phyloP scores from a whole-genome alignment of 2,797 vertebrate species.

The Dryobates pubescens region DNA sequence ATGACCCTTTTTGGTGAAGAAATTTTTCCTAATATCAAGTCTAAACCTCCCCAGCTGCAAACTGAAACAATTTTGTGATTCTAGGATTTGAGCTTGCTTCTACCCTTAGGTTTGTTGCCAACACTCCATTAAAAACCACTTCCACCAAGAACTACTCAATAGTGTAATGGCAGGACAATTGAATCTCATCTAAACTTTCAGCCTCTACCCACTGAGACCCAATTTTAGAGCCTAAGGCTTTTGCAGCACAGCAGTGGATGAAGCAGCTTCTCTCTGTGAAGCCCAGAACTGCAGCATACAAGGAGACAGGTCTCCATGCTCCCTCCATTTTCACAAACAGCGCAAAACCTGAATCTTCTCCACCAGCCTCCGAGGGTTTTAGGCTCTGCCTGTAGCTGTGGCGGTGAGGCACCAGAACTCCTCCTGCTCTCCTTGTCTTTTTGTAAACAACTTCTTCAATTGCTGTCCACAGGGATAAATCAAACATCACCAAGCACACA shows the following conservation, averaged over 20 bases:
- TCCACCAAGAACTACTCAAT: background rate
- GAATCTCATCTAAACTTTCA: background rate
- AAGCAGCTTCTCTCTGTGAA: background rate
- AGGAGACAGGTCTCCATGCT: background rate
- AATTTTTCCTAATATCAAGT: too few relatives aligned
- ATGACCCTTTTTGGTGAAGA: too few relatives aligned
- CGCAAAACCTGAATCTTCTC: background rate
- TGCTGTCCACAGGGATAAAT: background rate
- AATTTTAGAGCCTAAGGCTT: background rate
- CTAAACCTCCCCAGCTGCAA: too few relatives aligned
- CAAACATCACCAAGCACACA: background rate
- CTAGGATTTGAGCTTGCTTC: background rate
- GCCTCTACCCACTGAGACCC: background rate
- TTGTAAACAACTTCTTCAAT: background rate
- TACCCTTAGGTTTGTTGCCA: background rate
- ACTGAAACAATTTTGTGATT: too few relatives aligned
- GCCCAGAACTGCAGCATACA: background rate
- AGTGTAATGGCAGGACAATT: background rate
- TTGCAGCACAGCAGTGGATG: background rate
- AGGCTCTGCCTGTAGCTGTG: background rate
- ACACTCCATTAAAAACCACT: background rate
- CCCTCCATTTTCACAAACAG: background rate
- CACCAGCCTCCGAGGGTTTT: background rate
- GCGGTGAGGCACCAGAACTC: background rate
- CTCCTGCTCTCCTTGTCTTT: background rate